phyloP scores from a whole-genome alignment of 2,113 vertebrate genomes.

The Notothenia rossii region DNA sequence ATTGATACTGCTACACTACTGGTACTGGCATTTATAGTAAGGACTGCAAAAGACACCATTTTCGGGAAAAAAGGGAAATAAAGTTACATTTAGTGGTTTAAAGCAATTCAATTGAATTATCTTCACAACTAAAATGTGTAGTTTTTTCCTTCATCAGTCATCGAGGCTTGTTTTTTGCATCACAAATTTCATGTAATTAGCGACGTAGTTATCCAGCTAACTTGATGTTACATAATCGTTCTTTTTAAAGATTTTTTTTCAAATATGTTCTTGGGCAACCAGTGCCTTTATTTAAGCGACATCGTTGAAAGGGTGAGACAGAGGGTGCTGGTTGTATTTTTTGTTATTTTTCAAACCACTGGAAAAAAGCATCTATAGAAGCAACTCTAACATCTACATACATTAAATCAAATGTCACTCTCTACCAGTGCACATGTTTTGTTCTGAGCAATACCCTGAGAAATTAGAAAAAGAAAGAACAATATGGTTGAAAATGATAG shows the following conservation, averaged over 20 bases:
- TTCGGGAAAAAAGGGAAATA: neutral
- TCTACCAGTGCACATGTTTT: neutral
- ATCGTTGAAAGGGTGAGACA: too few species aligned
- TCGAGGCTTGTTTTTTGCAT: neutral
- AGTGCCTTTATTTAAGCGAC: neutral
- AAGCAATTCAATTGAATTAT: neutral
- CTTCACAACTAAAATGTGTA: neutral
- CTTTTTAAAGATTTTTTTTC: too few species aligned
- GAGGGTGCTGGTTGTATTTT: too few species aligned
- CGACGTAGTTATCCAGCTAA: neutral
- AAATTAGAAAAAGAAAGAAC: too few species aligned
- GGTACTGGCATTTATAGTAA: neutral
- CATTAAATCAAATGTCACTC: neutral
- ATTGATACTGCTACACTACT: slow-evolving; percentile 12
- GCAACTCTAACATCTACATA: too few species aligned
- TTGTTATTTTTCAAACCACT: neutral
- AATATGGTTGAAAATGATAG: neutral
- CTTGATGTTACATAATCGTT: neutral
- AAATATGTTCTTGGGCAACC: too few species aligned
- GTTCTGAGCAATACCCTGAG: neutral
- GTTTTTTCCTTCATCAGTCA: neutral
- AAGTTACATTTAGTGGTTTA: neutral
- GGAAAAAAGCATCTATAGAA: neutral
- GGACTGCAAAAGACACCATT: neutral
- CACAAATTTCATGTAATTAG: neutral